phyloP scores from a whole-genome alignment of 2,888 invertebrate species.

The Pristionchus maxplancki region DNA sequence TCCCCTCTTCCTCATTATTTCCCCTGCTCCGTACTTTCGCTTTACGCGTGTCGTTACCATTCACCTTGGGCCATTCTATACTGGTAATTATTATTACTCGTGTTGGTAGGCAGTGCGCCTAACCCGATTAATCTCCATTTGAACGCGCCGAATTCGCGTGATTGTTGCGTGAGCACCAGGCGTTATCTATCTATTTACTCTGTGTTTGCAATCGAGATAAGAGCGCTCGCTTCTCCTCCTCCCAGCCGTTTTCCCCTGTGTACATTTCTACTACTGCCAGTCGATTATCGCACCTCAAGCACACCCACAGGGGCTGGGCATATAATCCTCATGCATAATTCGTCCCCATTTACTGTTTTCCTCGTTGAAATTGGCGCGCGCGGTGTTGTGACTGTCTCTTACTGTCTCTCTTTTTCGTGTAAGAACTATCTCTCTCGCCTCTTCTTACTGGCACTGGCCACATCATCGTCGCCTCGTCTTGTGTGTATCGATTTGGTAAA shows the following conservation, averaged over 20 bases:
- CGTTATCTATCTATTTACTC: constrained; percentile 40
- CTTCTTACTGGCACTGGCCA: constrained; percentile 14
- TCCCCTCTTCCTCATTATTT: constrained; percentile 32
- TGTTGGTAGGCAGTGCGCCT: neutral
- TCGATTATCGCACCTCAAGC: constrained; percentile 30
- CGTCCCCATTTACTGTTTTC: constrained; percentile 27
- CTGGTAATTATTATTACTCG: neutral
- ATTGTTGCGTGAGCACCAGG: neutral
- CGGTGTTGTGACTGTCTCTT: constrained; percentile 23
- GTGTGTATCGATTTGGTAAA: constrained; percentile 42
- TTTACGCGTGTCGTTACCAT: neutral
- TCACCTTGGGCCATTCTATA: neutral
- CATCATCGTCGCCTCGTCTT: constrained; percentile 8
- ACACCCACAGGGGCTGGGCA: neutral
- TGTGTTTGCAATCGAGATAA: constrained; percentile 45
- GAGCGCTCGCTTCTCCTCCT: neutral
- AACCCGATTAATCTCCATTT: neutral
- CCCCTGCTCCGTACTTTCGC: neutral
- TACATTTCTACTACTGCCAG: neutral
- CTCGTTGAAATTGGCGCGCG: neutral
- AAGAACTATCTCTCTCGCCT: neutral
- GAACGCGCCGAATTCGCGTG: neutral
- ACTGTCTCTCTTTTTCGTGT: constrained; percentile 4
- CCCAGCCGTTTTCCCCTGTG: neutral
- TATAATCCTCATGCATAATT: neutral